Base-by-base conservation (phyloP, 2,888 invertebrate species). In the Eremobia ochroleuca region DNA sequence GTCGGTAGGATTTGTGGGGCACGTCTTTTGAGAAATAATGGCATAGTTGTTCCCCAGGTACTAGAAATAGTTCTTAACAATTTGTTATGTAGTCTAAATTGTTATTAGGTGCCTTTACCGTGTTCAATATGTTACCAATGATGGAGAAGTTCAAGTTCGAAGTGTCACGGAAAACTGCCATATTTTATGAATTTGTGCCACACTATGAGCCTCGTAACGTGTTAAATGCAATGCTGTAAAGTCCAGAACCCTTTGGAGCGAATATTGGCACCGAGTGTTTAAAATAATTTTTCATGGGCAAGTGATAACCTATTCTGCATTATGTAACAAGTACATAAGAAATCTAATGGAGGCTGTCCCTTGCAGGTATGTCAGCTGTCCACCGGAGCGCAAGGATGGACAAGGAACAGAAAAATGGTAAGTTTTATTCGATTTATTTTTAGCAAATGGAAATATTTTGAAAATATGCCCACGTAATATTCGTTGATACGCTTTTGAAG, bases 1-100 rank as follows among this genome's bases (percentile, higher is more conserved):
- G 98, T 98, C 96, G 98, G 98, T 97, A 98, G 98, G 97, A 98
- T 98, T 97, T 98, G 98, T 97, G 98, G 98, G 97, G 98, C 98
- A 95, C 98, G 98, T 96, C 97, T 98, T 96, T 97, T 98, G 93
- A 98, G 98, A 97, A 97, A 98, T 91, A 97, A 97, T 96, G 97
- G 97, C 96, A 97, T 97, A 93, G 96, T 97, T 93, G 95, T 97
- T 92, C 97, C 97, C 95, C 98, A 98, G 98, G 98, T 98, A 97
- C 93, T 92, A 77, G 89, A 91, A 91, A 92, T 89, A 89, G 78
- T 85, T 88, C 83, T 88, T 92, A 89, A 92, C 93, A 95, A 70
- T 79, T 83, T 85, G 65, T 81, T 82, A 80, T 80, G 84, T 88
- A 84, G 84, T 86, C 79, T 77, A 84, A 83, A 83, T 82, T 92